Conservation (phyloP, 2,113 vertebrate genomes). For the Capricornis sumatraensis region DNA sequence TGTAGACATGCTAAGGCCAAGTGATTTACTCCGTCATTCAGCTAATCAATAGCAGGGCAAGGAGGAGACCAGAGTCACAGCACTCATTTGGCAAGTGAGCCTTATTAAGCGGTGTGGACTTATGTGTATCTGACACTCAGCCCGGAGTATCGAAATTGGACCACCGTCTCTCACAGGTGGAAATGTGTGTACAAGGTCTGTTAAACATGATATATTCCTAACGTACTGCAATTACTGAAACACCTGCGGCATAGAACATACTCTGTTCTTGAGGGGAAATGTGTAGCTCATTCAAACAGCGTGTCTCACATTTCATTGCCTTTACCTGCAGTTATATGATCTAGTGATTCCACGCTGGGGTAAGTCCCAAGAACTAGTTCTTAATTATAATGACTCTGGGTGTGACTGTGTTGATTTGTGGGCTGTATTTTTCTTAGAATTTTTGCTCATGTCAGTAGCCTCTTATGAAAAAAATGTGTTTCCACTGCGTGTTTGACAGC, state of each 20-base stretch:
- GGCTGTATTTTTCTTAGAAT: conserved; percentile 42
- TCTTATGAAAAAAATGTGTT: conserved; percentile 20
- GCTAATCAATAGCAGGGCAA: conserved; percentile 59
- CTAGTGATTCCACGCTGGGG: neutral
- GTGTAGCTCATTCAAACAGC: conserved; percentile 39
- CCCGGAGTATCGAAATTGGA: neutral
- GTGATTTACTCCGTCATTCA: conserved; percentile 48
- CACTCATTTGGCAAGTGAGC: neutral
- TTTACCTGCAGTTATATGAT: conserved; percentile 43
- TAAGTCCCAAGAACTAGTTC: conserved; percentile 33
- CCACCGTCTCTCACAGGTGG: conserved; percentile 56
- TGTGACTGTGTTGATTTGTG: conserved; percentile 60
- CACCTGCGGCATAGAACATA: conserved; percentile 62
- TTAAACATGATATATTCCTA: conserved; percentile 71
- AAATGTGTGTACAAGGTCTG: conserved; percentile 65
- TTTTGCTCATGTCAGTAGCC: conserved; percentile 54
- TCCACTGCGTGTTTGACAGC: neutral
- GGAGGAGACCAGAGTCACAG: neutral
- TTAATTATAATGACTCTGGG: conserved; percentile 53
- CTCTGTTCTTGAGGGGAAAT: conserved; percentile 52
- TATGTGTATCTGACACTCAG: neutral
- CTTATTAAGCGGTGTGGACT: conserved; percentile 45
- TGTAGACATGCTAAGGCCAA: neutral
- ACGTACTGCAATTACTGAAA: conserved; percentile 62
- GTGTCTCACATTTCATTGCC: conserved; percentile 45